Percentiles rank a stretch among this genome's conserved stretches.
These are phyloP conservation scores for Campylomormyrus numenius DNA, from an alignment of 2,113 vertebrate genomes.

Conservation along the genomic window DNA sequence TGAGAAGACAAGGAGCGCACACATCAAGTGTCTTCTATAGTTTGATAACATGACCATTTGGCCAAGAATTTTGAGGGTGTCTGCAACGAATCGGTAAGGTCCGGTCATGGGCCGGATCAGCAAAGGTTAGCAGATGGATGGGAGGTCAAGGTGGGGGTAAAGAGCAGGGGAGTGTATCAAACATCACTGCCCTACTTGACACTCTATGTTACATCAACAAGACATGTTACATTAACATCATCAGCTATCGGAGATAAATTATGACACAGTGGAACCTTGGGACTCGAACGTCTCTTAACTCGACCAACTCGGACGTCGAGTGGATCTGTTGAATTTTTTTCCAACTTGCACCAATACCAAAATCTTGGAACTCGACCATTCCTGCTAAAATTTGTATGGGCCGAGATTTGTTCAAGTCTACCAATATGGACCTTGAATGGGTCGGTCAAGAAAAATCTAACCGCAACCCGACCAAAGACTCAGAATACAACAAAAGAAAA, in stretches of 20 bases:
- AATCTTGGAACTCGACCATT: no score
- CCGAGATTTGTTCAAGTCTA: no score
- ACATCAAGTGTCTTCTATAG: neutral
- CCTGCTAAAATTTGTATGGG: no score
- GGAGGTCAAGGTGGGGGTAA: neutral
- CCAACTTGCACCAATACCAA: no score
- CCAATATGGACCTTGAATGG: no score
- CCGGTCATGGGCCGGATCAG: neutral
- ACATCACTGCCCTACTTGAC: neutral
- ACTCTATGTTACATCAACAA: neutral
- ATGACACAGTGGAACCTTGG: neutral
- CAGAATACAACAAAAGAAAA: no score
- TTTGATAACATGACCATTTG: neutral
- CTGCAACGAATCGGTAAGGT: neutral
- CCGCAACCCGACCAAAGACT: no score
- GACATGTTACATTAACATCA: neutral
- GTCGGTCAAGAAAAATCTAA: no score
- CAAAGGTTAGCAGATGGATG: neutral
- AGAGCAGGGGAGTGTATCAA: neutral
- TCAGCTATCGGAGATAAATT: neutral
- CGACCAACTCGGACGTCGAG: no score
- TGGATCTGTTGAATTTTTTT: no score
- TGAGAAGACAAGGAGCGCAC: neutral
- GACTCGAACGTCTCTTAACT: no score
- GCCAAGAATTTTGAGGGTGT: neutral